These are phyloP conservation scores for Discoglossus pictus DNA, from an alignment of 2,797 vertebrate genomes.

Conservation along the genomic window DNA sequence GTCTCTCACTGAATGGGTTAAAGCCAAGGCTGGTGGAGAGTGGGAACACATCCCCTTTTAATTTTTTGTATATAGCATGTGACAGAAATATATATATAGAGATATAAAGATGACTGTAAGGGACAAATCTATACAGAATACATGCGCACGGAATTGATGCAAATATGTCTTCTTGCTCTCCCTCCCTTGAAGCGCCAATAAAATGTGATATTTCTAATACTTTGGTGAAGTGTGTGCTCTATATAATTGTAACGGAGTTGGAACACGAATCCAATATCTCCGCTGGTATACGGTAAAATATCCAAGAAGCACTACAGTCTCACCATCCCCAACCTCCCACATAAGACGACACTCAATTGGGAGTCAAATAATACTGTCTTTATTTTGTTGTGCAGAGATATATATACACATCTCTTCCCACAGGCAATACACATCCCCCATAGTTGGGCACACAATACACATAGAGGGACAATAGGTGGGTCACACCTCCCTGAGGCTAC, in stretches of 20 bases:
- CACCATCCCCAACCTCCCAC: no score
- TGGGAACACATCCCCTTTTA: slow-evolving; percentile 25
- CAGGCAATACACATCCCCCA: no score
- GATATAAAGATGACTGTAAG: slow-evolving; percentile 27
- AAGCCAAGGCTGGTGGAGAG: neutral
- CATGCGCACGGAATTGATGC: slow-evolving; percentile 42
- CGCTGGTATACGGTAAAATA: no score
- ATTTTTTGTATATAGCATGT: slow-evolving; percentile 47
- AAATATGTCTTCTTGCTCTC: slow-evolving; percentile 32
- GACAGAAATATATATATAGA: slow-evolving; percentile 20
- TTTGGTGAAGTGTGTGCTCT: neutral
- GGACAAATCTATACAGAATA: slow-evolving; percentile 33
- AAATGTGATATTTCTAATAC: slow-evolving; percentile 33
- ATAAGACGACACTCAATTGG: no score
- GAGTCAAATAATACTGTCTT: no score
- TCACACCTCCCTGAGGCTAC: no score
- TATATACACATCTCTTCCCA: no score
- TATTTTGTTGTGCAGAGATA: no score
- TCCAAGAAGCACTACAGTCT: neutral
- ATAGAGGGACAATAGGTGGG: no score
- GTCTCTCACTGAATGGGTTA: slow-evolving; percentile 26
- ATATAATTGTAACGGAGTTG: no score
- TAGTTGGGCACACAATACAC: no score
- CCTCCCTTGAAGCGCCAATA: slow-evolving; percentile 30
- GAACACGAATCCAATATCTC: no score